These are phyloP conservation scores for Leptinotarsa peninsularis DNA, from an alignment of 2,888 invertebrate species.

Conservation along the genomic window DNA sequence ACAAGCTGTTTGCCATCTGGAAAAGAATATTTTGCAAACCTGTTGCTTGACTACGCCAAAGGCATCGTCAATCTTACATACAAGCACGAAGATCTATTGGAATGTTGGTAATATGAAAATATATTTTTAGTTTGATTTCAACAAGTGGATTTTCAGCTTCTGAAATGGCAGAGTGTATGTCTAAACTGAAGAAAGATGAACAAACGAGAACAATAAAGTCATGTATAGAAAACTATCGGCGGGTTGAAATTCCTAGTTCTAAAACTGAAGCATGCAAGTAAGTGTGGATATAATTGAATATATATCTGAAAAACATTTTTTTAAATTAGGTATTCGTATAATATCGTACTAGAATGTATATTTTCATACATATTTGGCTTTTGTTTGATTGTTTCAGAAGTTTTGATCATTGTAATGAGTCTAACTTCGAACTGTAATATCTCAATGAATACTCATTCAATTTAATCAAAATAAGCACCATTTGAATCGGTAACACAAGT, in stretches of 20 bases:
- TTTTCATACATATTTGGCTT: no score
- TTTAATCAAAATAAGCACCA: no score
- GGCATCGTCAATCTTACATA: background rate
- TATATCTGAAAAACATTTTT: no score
- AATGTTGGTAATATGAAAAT: background rate
- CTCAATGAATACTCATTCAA: no score
- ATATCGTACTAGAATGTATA: no score
- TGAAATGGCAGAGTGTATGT: background rate
- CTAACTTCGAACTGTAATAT: no score
- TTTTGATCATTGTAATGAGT: no score
- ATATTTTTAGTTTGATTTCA: background rate
- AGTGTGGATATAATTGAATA: background rate
- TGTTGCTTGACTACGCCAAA: background rate
- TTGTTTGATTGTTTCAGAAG: no score
- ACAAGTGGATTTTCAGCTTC: background rate
- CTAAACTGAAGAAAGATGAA: background rate
- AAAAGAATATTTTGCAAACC: background rate
- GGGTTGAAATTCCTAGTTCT: background rate
- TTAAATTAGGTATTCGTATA: no score
- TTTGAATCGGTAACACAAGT: no score
- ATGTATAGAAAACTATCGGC: background rate
- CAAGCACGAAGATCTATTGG: background rate
- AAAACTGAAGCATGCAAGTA: background rate
- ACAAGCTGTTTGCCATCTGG: background rate
- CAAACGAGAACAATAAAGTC: background rate